phyloP scores from a whole-genome alignment of 30 jellyfish, hydroid and myxozoan genomes.

The Morbakka virulenta region DNA sequence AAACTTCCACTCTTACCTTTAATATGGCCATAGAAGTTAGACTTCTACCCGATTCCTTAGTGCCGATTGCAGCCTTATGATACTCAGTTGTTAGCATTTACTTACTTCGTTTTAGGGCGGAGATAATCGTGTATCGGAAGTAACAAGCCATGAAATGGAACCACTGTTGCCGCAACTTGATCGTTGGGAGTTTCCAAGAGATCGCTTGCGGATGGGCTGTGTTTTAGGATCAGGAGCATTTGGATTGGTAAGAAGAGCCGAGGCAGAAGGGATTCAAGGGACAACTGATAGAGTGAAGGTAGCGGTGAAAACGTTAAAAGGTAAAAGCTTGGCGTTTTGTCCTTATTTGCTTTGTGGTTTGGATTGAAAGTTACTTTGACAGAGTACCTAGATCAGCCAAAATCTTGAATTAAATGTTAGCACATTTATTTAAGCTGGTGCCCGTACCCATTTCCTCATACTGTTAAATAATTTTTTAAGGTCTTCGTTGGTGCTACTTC shows the following conservation, averaged over 20 bases:
- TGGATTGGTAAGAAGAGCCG: constrained; percentile 94
- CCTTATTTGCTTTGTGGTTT: too few species aligned
- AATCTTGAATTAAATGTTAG: too few species aligned
- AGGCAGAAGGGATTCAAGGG: constrained; percentile 92
- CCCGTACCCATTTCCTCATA: too few species aligned
- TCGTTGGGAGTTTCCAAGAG: constrained; percentile 97
- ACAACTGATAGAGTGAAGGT: constrained; percentile 76
- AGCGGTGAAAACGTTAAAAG: constrained; percentile 93
- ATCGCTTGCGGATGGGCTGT: constrained; percentile 73
- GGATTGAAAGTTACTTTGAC: too few species aligned
- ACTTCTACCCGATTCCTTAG: background rate
- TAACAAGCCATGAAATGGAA: constrained; percentile 49
- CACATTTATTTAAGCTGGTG: too few species aligned
- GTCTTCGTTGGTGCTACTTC: too few species aligned
- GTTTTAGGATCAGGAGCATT: constrained; percentile 97
- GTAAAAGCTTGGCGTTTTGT: constrained; percentile 13
- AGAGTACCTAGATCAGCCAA: too few species aligned
- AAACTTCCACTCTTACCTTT: background rate
- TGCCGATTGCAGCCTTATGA: constrained; percentile 34
- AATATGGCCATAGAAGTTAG: background rate
- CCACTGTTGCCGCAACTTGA: constrained; percentile 71
- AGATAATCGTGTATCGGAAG: background rate
- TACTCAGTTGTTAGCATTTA: background rate
- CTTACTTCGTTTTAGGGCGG: background rate
- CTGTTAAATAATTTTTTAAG: too few species aligned